Conservation (phyloP, 2,113 vertebrate genomes). For the Mixornis gularis region DNA sequence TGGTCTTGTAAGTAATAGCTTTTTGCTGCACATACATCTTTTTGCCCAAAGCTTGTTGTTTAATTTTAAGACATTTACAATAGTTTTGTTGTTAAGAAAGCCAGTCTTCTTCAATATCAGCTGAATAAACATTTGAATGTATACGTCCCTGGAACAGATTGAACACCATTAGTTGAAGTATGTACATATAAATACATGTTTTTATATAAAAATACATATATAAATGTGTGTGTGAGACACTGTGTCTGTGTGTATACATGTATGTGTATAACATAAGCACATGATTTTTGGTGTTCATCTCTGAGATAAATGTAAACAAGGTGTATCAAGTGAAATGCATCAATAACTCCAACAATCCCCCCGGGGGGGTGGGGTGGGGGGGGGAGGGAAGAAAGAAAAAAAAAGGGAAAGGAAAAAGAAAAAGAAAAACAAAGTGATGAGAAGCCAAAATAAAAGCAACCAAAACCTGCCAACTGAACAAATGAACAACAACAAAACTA, state of each 20-base stretch:
- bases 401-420: background rate
- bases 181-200: background rate
- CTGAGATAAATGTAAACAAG: background rate
- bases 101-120: background rate
- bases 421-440: background rate
- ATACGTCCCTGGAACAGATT: background rate
- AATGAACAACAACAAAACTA: background rate
- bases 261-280: background rate
- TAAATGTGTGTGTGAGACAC: background rate
- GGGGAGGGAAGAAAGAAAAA: background rate
- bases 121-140: background rate
- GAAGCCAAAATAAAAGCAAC: background rate
- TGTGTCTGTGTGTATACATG: background rate
- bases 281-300: background rate
- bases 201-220: background rate
- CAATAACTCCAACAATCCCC: rapidly evolving
- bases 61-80: slow-evolving; percentile 13
- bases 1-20: background rate
- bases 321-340: background rate
- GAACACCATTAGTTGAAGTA: background rate
- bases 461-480: background rate
- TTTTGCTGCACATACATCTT: background rate
- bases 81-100: background rate
- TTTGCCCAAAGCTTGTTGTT: background rate
- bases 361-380: too few species aligned